A percentile compares a stretch with the other conserved stretches of the same genome.
Evolutionary conservation across 2,888 invertebrate species (phyloP).

Genomic region (Cephus pygmeus): DNA sequence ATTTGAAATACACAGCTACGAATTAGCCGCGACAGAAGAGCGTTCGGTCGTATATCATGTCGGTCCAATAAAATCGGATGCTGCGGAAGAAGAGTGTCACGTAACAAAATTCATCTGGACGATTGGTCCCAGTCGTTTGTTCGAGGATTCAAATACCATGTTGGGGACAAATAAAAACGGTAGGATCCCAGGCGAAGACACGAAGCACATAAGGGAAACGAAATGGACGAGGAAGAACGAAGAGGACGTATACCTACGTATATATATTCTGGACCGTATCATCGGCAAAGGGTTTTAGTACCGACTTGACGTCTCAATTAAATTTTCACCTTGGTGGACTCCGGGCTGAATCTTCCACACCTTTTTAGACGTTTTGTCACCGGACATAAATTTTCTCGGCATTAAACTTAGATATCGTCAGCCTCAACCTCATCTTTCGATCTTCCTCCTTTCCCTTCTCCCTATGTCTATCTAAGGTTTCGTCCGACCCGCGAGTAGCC

Average conservation of each 20-base stretch:
- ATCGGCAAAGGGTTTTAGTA: slow-evolving; percentile 36
- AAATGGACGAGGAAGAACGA: neutral
- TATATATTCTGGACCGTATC: neutral
- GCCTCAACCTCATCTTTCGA: slow-evolving; percentile 11
- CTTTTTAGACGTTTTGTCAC: neutral
- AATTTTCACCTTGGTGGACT: slow-evolving; percentile 35
- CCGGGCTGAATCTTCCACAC: neutral
- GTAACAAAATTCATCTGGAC: neutral
- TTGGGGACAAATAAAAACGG: neutral
- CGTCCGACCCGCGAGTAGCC: neutral
- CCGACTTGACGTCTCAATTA: slow-evolving; percentile 54
- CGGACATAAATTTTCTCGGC: neutral
- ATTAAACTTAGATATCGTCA: slow-evolving; percentile 16
- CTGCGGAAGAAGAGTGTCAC: slow-evolving; percentile 4
- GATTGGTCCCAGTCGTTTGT: neutral
- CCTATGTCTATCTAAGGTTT: neutral
- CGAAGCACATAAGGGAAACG: neutral
- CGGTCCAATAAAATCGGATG: slow-evolving; percentile 40
- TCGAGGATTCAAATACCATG: neutral
- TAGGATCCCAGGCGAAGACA: neutral
- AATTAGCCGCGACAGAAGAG: neutral
- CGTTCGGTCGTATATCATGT: slow-evolving; percentile 45
- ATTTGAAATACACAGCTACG: neutral
- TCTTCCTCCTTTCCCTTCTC: neutral
- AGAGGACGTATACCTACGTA: neutral